Evolutionary conservation across 2,888 invertebrate genomes (phyloP).

Genomic region (Dicyrtoma fusca): DNA sequence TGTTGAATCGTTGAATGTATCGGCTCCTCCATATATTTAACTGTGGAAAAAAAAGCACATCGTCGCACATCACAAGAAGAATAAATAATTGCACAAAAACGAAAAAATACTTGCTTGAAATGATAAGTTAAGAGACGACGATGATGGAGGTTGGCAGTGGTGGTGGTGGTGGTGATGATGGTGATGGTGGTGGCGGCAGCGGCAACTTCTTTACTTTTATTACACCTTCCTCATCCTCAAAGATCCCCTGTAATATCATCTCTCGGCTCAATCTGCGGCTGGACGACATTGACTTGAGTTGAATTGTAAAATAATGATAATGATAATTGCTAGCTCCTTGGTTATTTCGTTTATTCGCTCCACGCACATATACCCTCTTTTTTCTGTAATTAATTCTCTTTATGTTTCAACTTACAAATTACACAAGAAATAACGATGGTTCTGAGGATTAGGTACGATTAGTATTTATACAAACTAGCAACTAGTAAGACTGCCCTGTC

Average conservation of each 20-base stretch:
- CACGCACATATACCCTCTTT: constrained; percentile 22
- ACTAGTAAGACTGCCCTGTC: constrained; percentile 1
- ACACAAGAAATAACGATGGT: too few species aligned
- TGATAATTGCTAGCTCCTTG: constrained; percentile 37
- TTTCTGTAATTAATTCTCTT: constrained; percentile 11
- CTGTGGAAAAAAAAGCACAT: constrained; percentile 2
- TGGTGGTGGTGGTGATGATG: constrained; percentile 10
- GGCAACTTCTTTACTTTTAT: constrained; percentile 18
- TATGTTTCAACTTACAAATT: too few species aligned
- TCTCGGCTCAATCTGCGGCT: not conserved
- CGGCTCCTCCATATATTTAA: not conserved
- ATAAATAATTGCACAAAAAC: constrained; percentile 38
- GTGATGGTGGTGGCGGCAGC: constrained; percentile 20
- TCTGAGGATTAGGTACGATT: not conserved
- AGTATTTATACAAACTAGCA: not conserved
- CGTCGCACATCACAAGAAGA: constrained; percentile 34
- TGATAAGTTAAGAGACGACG: constrained; percentile 15
- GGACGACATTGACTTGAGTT: not conserved
- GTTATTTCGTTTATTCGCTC: constrained; percentile 33
- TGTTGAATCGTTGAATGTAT: too few species aligned
- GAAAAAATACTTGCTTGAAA: constrained; percentile 26
- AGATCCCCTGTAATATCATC: too few species aligned
- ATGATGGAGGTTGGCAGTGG: not conserved
- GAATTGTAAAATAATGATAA: constrained; percentile 39
- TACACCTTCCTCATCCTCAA: not conserved